Conservation (phyloP, 1,140 invertebrate genomes). For the Asobara japonica region DNA sequence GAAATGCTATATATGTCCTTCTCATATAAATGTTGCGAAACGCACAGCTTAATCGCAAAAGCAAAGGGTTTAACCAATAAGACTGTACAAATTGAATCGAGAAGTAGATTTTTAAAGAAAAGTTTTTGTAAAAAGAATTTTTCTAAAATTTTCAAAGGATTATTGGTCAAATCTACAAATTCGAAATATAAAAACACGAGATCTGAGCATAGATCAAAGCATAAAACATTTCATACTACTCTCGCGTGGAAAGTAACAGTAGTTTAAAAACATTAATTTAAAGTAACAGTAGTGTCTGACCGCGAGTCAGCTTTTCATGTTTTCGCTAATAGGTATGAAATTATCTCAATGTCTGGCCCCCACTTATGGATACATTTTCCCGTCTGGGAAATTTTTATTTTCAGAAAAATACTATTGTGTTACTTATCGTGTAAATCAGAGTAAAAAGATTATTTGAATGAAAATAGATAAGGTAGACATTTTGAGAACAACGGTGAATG, state of each 20-base stretch:
- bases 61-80: no score
- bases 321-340: not conserved
- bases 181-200: no score
- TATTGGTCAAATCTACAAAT: no score
- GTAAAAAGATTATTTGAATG: not conserved
- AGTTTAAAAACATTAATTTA: no score
- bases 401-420: not conserved
- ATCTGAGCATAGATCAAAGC: not conserved
- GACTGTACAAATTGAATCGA: no score
- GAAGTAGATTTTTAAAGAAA: no score
- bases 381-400: not conserved
- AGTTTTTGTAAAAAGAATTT: no score
- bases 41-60: no score
- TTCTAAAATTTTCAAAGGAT: no score
- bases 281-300: not conserved
- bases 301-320: constrained; percentile 20
- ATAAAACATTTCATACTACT: not conserved
- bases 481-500: not conserved
- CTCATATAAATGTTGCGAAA: no score
- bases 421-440: not conserved
- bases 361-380: not conserved
- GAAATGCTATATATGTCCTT: no score
- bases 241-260: constrained; percentile 28
- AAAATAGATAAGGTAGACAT: not conserved
- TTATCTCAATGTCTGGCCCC: constrained; percentile 21